Percentiles rank a stretch among this genome's conserved stretches.
phyloP scores from a whole-genome alignment of 2,113 vertebrate species.

The Gallinago media region DNA sequence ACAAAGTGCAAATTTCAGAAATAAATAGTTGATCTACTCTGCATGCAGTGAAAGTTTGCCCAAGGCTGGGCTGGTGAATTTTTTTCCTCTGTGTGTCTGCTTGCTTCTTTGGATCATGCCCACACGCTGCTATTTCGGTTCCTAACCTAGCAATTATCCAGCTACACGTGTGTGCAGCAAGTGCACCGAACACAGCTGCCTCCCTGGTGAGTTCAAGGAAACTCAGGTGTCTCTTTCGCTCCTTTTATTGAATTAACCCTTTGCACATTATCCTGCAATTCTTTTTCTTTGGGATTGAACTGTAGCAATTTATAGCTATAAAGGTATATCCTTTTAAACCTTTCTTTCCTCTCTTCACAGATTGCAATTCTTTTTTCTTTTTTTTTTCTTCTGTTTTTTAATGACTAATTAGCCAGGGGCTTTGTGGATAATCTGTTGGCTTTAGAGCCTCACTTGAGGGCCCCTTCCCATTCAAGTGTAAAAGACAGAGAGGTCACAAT shows the following conservation, averaged over 20 bases:
- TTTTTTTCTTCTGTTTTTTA: not conserved
- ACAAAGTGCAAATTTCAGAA: slow-evolving; percentile 54
- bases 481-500: not conserved
- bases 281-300: not conserved
- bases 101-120: slow-evolving; percentile 15
- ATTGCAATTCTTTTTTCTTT: not conserved
- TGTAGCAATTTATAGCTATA: slow-evolving; percentile 8
- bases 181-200: not conserved
- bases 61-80: not conserved
- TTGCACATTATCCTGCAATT: not conserved
- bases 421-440: slow-evolving; percentile 19
- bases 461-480: not conserved
- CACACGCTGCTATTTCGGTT: slow-evolving; percentile 32
- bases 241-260: slow-evolving; percentile 19
- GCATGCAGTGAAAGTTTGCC: not conserved
- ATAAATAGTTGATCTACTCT: slow-evolving; percentile 36
- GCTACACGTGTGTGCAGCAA: not conserved
- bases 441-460: not conserved
- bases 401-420: slow-evolving; percentile 24
- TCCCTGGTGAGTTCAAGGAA: not conserved
- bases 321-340: slow-evolving; percentile 40
- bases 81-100: not conserved
- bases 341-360: not conserved
- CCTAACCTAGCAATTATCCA: slow-evolving; percentile 1
- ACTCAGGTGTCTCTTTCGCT: not conserved